Evolutionary conservation across 1,140 invertebrate genomes (phyloP).

Genomic region (Solenopsis invicta): DNA sequence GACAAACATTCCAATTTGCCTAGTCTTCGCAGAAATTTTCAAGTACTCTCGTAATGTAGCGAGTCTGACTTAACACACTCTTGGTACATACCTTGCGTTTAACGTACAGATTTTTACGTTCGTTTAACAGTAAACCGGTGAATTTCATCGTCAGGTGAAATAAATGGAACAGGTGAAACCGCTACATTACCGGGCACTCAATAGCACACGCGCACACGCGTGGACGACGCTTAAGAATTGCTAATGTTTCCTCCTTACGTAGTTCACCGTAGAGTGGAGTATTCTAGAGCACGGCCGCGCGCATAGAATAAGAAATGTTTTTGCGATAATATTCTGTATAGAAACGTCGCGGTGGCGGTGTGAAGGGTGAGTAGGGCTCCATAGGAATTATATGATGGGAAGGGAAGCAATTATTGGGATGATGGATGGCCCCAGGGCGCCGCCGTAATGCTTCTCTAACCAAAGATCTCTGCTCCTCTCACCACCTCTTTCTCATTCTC

Average conservation of each 20-base stretch:
- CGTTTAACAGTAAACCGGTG: neutral
- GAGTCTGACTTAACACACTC: neutral
- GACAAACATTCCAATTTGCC: neutral
- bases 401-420: constrained; percentile 87
- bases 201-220: constrained; percentile 78
- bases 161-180: constrained; percentile 31
- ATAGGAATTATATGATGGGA: constrained; percentile 86
- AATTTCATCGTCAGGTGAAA: constrained; percentile 22
- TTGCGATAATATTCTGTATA: constrained; percentile 59
- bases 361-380: constrained; percentile 72
- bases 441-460: constrained; percentile 81
- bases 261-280: constrained; percentile 24
- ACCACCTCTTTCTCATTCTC: constrained; percentile 69
- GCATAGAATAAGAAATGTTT: constrained; percentile 66
- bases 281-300: constrained; percentile 29
- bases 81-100: neutral
- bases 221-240: constrained; percentile 84
- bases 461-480: constrained; percentile 80
- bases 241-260: constrained; percentile 81
- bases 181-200: constrained; percentile 20
- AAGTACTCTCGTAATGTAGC: too few relatives aligned
- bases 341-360: constrained; percentile 40
- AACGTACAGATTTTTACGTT: neutral
- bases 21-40: neutral
- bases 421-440: constrained; percentile 86